These are phyloP conservation scores for Xiphydria camelus DNA, from an alignment of 2,888 invertebrate species.

Conservation along the genomic window DNA sequence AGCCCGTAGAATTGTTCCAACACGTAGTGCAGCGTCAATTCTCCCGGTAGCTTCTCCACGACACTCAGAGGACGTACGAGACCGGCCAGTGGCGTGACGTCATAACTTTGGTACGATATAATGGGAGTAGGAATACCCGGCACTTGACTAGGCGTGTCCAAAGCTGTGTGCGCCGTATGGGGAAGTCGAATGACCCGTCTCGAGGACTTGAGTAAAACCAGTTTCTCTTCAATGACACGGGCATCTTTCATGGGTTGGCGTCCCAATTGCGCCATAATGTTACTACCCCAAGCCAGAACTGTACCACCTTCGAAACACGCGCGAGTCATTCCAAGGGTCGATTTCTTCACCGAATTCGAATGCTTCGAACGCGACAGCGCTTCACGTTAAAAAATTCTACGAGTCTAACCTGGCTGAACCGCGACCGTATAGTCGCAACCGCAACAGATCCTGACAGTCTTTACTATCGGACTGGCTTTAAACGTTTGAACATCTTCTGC, in stretches of 20 bases:
- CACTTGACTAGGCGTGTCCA: constrained; percentile 56
- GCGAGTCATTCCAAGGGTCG: too few relatives aligned
- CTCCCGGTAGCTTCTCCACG: constrained; percentile 49
- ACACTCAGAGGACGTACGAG: constrained; percentile 43
- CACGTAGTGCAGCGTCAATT: constrained; percentile 55
- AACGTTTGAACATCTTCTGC: constrained; percentile 44
- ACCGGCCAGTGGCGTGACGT: constrained; percentile 46
- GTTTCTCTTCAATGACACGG: constrained; percentile 62
- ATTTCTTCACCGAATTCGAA: too few relatives aligned
- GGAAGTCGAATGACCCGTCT: constrained; percentile 74
- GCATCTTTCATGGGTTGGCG: constrained; percentile 63
- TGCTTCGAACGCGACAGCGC: too few relatives aligned
- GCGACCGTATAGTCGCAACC: constrained; percentile 80
- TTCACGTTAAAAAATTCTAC: background rate
- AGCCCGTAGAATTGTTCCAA: constrained; percentile 56
- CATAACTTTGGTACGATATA: constrained; percentile 54
- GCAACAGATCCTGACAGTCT: constrained; percentile 63
- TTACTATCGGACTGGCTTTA: constrained; percentile 44
- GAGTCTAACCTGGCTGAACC: constrained; percentile 57
- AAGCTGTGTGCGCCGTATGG: constrained; percentile 48
- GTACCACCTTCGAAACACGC: constrained; percentile 66
- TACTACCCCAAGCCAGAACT: constrained; percentile 77
- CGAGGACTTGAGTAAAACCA: constrained; percentile 72
- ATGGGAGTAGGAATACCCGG: constrained; percentile 54
- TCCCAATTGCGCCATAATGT: constrained; percentile 67